Percentiles rank a stretch among this genome's conserved stretches.
phyloP scores from a whole-genome alignment of 2,113 vertebrate species.

The Cariama cristata region DNA sequence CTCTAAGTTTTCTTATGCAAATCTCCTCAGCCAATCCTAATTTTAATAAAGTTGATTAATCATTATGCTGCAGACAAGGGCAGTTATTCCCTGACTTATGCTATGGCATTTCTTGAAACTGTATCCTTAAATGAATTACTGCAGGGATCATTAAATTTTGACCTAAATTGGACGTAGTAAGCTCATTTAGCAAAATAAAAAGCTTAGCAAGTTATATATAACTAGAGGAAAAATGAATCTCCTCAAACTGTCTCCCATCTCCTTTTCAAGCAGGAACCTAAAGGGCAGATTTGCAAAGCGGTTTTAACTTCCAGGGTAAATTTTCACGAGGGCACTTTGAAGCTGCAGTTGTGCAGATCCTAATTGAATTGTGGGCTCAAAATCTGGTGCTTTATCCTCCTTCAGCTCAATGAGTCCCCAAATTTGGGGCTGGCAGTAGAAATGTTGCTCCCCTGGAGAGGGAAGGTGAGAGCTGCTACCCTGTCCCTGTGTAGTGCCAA shows the following conservation, averaged over 20 bases:
- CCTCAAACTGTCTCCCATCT: neutral
- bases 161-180: slow-evolving; percentile 68
- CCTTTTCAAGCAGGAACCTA: neutral
- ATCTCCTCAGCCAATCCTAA: slow-evolving; percentile 42
- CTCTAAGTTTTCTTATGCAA: slow-evolving; percentile 33
- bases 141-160: slow-evolving; percentile 71
- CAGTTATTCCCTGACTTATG: slow-evolving; percentile 65
- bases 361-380: neutral
- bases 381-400: neutral
- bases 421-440: neutral
- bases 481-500: fast-evolving
- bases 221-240: slow-evolving; percentile 54
- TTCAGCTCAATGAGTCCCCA: neutral
- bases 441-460: neutral
- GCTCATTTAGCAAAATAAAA: slow-evolving; percentile 66
- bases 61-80: slow-evolving; percentile 6
- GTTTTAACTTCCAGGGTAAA: slow-evolving; percentile 15
- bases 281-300: slow-evolving; percentile 48
- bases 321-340: neutral
- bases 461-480: neutral
- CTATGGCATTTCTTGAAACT: slow-evolving; percentile 33
- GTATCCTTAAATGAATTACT: slow-evolving; percentile 68
- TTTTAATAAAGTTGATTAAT: slow-evolving; percentile 69
- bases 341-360: neutral
- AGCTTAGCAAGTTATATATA: slow-evolving; percentile 67